phyloP scores from a whole-genome alignment of 2,888 invertebrate species.

The Boloria euphrosyne region DNA sequence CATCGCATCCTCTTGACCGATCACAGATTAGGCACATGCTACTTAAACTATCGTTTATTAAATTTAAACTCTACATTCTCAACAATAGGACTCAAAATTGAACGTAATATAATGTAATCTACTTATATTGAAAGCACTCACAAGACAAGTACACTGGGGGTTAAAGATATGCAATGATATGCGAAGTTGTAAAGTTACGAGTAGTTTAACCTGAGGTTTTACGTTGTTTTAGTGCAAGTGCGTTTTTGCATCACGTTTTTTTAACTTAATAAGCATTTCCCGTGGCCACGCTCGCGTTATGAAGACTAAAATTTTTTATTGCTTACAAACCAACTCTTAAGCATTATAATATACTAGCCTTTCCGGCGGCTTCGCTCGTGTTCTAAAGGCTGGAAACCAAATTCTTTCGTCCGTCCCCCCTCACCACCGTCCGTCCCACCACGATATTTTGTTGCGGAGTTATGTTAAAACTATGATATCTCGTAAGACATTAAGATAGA shows the following conservation, averaged over 20 bases:
- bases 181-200: constrained; percentile 6
- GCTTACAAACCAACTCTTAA: too few species aligned
- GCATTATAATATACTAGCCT: too few species aligned
- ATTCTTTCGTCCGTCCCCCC: too few species aligned
- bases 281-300: too few species aligned
- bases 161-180: constrained; percentile 7
- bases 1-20: constrained; percentile 33
- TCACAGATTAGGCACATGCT: constrained; percentile 36
- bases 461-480: too few species aligned
- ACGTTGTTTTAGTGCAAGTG: neutral
- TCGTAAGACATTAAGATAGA: too few species aligned
- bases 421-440: too few species aligned
- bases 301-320: too few species aligned
- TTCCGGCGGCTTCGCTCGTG: too few species aligned
- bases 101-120: constrained; percentile 1
- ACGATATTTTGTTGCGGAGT: too few species aligned
- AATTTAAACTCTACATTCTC: constrained; percentile 14
- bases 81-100: neutral
- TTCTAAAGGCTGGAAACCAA: too few species aligned
- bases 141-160: neutral
- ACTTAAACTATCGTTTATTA: neutral
- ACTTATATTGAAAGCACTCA: constrained; percentile 13
- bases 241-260: neutral
- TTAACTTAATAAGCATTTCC: too few species aligned
- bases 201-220: neutral